Evolutionary conservation across 2,797 vertebrate species (phyloP), one percentile per base, ranked within the genome.

Genomic region (Octomys mimax): DNA sequence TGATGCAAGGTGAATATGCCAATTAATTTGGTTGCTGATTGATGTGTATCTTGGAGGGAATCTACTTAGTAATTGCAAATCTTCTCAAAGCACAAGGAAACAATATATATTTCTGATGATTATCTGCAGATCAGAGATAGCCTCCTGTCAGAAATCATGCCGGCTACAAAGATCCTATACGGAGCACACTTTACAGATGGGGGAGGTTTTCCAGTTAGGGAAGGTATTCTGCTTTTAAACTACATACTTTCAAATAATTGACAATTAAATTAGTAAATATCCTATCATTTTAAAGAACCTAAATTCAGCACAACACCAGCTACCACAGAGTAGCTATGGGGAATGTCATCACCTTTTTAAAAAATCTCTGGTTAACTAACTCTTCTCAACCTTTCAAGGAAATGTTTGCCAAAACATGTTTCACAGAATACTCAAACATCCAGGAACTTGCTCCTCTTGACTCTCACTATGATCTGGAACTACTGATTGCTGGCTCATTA

Each of bases 1-100:
- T 4, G n/a, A 18, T 39, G 52, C 70, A 84, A 93, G 82, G 86
- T 49, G 9, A 96, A 70, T 36, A 81, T 91, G 46, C 81, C 87
- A 95, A 91, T 92, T 96, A 92, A 94, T 92, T 82, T 89, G 39
- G 21, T 77, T 95, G 87, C 54, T 89, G 93, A 97, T 24, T 78
- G 90, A 91, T 70, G 24, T 39, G 13, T 46, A 79, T 94, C 77
- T 77, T 70, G 10, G 1, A 49, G 54, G 92, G 57, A 91, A 75
- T 73, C 91, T 84, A 80, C 77, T 84, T 94, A 84, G 33, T 73
- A 90, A 85, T 66, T 87, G 33, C 19, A 68, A 36, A 80, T 83
- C 54, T 92, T 94, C 49, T 89, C 62, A 79, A 87, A 95, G 78
- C 89, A 68, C 59, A 83, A 66, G 61, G 86, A 80, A 92, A 73